Evolutionary conservation across 1,140 invertebrate genomes (phyloP).

Genomic region (Marisa cornuarietis): DNA sequence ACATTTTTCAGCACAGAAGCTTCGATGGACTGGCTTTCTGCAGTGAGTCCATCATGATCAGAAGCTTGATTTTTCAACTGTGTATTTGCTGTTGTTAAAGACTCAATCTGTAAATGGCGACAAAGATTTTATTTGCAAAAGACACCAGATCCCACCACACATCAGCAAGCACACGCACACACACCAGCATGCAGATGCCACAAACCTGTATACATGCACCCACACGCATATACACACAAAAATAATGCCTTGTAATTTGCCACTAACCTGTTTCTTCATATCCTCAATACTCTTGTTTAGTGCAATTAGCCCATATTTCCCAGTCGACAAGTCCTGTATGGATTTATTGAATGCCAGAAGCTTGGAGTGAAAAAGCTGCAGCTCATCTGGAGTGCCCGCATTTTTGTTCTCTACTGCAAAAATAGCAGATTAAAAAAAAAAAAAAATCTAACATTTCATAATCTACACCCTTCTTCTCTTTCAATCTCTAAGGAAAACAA

Average conservation of each 20-base stretch:
- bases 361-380: slow-evolving; percentile 7
- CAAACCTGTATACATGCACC: background rate
- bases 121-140: too few relatives aligned
- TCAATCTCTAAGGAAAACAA: too few relatives aligned
- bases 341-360: slow-evolving; percentile 18
- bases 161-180: background rate
- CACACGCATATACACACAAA: background rate
- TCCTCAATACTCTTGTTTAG: slow-evolving; percentile 9
- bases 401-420: slow-evolving; percentile 23
- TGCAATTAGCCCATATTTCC: background rate
- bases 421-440: background rate
- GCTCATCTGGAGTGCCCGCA: slow-evolving; percentile 19
- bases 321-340: background rate
- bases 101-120: too few relatives aligned
- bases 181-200: background rate
- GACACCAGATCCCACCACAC: too few relatives aligned
- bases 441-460: background rate
- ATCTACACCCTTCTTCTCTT: too few relatives aligned
- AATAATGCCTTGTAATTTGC: background rate
- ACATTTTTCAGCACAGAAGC: too few relatives aligned
- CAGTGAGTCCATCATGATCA: too few relatives aligned
- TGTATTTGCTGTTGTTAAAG: too few relatives aligned
- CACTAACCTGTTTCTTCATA: slow-evolving; percentile 18
- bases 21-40: too few relatives aligned
- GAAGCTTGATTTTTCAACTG: too few relatives aligned